Evolutionary conservation across 2,888 invertebrate species (phyloP).

Genomic region (Gymnocheta viridis): DNA sequence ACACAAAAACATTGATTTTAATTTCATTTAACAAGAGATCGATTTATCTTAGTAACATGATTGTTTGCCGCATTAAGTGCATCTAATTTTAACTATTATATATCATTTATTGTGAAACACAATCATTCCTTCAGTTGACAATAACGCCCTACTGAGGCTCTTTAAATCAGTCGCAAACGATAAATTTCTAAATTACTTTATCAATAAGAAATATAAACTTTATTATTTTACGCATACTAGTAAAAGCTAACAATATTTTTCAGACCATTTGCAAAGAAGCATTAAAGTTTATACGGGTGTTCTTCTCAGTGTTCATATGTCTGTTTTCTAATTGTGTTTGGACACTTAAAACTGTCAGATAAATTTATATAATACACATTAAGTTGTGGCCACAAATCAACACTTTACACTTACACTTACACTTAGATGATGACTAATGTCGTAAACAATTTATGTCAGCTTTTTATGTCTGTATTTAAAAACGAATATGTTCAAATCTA

Average conservation of each 20-base stretch:
- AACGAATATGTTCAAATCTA: neutral
- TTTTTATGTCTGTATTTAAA: neutral
- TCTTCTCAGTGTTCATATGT: neutral
- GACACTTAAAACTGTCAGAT: slow-evolving; percentile 37
- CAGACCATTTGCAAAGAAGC: neutral
- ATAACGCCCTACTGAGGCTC: no score
- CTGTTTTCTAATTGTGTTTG: slow-evolving; percentile 25
- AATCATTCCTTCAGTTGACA: no score
- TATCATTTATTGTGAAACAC: no score
- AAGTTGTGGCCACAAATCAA: slow-evolving; percentile 56
- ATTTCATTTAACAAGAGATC: no score
- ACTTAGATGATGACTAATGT: slow-evolving; percentile 45
- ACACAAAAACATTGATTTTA: no score
- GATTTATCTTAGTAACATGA: no score
- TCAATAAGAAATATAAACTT: neutral
- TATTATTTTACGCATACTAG: neutral
- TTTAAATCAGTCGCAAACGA: neutral
- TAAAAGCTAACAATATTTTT: neutral
- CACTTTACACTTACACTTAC: slow-evolving; percentile 35
- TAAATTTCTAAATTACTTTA: slow-evolving; percentile 5
- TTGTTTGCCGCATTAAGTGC: no score
- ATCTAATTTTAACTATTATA: no score
- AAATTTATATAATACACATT: slow-evolving; percentile 45
- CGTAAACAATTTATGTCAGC: slow-evolving; percentile 28
- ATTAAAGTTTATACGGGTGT: neutral